A percentile compares a stretch with the other conserved stretches of the same genome.
Conservation (phyloP, 2,888 invertebrate genomes). For the Zaprionus lineosus region DNA sequence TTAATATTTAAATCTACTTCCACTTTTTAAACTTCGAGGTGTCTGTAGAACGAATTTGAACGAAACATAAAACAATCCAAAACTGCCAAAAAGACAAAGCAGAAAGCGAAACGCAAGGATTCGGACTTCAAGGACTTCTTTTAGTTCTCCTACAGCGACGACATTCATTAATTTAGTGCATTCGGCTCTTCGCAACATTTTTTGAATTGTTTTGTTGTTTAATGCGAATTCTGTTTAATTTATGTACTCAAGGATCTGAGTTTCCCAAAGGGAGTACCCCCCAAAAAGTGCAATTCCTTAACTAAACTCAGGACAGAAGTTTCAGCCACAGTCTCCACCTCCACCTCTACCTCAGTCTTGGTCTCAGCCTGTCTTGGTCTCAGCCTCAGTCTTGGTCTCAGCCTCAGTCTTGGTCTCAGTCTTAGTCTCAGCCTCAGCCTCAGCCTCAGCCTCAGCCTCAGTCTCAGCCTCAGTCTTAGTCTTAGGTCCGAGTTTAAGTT, state of each 20-base stretch:
- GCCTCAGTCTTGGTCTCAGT: too few relatives aligned
- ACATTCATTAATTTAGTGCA: constrained; percentile 76
- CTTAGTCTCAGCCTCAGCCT: too few relatives aligned
- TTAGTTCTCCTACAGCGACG: too few relatives aligned
- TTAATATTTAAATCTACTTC: too few relatives aligned
- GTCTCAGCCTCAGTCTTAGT: too few relatives aligned
- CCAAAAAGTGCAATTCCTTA: constrained; percentile 25
- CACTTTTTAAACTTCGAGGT: too few relatives aligned
- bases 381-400: background rate
- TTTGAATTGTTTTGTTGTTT: constrained; percentile 71
- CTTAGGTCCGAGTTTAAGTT: too few relatives aligned
- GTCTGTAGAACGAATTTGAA: background rate
- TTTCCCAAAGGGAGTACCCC: constrained; percentile 53
- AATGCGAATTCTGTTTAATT: constrained; percentile 64
- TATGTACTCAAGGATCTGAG: constrained; percentile 66
- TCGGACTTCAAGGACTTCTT: too few relatives aligned
- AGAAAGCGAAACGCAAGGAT: background rate
- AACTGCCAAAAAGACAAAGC: background rate
- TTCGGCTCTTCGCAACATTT: constrained; percentile 50
- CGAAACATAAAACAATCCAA: background rate
- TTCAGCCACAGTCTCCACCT: constrained; percentile 6
- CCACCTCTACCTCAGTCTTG: background rate
- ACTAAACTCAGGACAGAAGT: constrained; percentile 2
- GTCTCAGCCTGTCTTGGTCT: background rate
- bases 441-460: too few relatives aligned